Evolutionary conservation across 1,140 invertebrate genomes (phyloP), one percentile per base, ranked within the genome.

Genomic region (Cotesia chilonis): DNA sequence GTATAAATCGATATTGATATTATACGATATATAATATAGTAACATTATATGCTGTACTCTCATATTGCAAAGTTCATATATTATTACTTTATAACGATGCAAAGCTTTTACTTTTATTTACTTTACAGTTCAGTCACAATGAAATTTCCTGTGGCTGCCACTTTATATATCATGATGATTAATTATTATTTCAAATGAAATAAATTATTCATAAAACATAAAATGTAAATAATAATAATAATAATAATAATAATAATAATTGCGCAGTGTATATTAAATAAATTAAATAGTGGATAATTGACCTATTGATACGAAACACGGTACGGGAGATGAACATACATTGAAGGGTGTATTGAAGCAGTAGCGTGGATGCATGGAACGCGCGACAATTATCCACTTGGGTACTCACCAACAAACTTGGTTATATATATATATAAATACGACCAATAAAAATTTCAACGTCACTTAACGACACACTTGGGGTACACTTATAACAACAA

Each of bases 351-450:
- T 28, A 36, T 63, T 12, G 35, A 28, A 2, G 60, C 28, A 41
- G 36, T n/a, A 10, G 41, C 41, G 5, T 10, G 41, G 41, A 47
- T 47, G 41, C 41, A 7, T 47, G 6, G 41, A 47, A 7, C 41
- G 41, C 41, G 35, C 35, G 60, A 63, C 60, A 63, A 63, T 63
- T 63, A 63, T 63, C 60, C 60, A 63, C 60, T 38, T 41, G 37
- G 60, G 60, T 36, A 63, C 60, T 63, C 37, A 47, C 6, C 41
- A 36, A 63, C 60, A 36, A 63, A 63, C 35, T 63, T 63, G 28
- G 60, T 63, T 63, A 63, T 38, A 63, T 59, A 59, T 59, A 63
- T 38, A 63, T 59, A 59, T 59, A 47, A 20, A 63, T 63, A 63
- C 35, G 35, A 36, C 28, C 60, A 63, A 63, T 63, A 63, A 37